Percentiles rank a stretch among this genome's conserved stretches.
Evolutionary conservation across 2,113 vertebrate species (phyloP).

Genomic region (Passer montanus): DNA sequence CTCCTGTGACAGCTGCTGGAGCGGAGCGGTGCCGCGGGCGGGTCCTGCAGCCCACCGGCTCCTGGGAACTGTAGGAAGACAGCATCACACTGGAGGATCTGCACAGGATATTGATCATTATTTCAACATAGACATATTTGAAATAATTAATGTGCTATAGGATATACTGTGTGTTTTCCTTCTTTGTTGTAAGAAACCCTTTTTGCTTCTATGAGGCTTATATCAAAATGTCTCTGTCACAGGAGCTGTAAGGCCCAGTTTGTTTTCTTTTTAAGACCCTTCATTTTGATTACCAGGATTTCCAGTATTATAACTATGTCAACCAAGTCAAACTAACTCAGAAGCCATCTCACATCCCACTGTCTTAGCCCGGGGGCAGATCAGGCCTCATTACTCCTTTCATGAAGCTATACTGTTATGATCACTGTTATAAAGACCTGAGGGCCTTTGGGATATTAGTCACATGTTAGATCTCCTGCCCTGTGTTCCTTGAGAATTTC

Average conservation of each 20-base stretch:
- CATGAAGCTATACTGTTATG: neutral
- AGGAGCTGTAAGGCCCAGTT: neutral
- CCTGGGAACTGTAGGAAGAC: neutral
- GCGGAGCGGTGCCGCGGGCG: fast-evolving
- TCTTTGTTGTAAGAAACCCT: neutral
- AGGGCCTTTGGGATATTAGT: neutral
- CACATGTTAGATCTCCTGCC: neutral
- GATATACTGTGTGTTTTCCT: neutral
- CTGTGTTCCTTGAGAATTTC: neutral
- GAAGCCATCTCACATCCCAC: neutral
- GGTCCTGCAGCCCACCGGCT: neutral
- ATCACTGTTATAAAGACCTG: neutral
- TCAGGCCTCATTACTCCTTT: neutral
- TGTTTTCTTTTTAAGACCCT: neutral
- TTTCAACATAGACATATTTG: neutral
- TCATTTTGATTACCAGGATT: neutral
- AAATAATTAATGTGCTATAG: neutral
- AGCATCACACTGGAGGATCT: neutral
- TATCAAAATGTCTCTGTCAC: neutral
- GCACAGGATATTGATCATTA: neutral
- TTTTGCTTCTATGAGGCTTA: neutral
- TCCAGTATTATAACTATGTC: neutral
- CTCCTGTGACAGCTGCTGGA: neutral
- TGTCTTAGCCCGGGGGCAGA: neutral
- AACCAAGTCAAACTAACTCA: neutral